A percentile compares a stretch with the other conserved stretches of the same genome.
Evolutionary conservation across 2,888 invertebrate species (phyloP).

Genomic region (Prostheceraeus crozeri): DNA sequence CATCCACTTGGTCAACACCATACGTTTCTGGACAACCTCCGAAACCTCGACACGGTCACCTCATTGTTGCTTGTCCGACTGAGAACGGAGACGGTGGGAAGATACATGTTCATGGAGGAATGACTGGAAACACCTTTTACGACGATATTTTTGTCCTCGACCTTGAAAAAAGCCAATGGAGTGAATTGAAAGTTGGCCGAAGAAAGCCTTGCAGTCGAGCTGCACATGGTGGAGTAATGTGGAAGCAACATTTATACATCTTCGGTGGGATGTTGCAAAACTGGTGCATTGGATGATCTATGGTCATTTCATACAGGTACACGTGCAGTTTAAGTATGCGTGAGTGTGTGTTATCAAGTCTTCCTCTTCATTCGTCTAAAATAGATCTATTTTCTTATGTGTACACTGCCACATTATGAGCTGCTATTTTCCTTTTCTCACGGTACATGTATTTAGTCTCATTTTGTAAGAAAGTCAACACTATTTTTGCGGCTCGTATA

Average conservation of each 20-base stretch:
- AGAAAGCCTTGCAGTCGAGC: constrained; percentile 52
- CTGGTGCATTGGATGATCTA: constrained; percentile 53
- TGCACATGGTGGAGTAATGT: constrained; percentile 49
- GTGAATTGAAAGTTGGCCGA: constrained; percentile 44
- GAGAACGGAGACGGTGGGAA: too few species aligned
- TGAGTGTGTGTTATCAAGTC: too few species aligned
- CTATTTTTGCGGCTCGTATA: too few species aligned
- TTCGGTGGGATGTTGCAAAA: constrained; percentile 55
- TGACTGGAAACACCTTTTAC: constrained; percentile 52
- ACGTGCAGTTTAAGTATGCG: too few species aligned
- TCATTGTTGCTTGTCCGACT: constrained; percentile 45
- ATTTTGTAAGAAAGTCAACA: too few species aligned
- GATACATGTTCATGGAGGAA: constrained; percentile 54
- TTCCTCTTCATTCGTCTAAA: too few species aligned
- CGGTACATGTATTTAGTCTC: too few species aligned
- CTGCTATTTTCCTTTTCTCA: too few species aligned
- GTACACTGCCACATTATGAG: too few species aligned
- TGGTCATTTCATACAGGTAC: constrained; percentile 50
- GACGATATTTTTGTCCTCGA: too few species aligned
- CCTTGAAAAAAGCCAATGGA: too few species aligned
- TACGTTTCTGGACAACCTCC: constrained; percentile 49
- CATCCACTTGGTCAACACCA: constrained; percentile 47
- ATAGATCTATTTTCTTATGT: too few species aligned
- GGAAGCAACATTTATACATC: constrained; percentile 46
- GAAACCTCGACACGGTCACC: constrained; percentile 54